A percentile compares a stretch with the other conserved stretches of the same genome.
phyloP scores from a whole-genome alignment of 1,140 invertebrate species.

The Augochlora pura region DNA sequence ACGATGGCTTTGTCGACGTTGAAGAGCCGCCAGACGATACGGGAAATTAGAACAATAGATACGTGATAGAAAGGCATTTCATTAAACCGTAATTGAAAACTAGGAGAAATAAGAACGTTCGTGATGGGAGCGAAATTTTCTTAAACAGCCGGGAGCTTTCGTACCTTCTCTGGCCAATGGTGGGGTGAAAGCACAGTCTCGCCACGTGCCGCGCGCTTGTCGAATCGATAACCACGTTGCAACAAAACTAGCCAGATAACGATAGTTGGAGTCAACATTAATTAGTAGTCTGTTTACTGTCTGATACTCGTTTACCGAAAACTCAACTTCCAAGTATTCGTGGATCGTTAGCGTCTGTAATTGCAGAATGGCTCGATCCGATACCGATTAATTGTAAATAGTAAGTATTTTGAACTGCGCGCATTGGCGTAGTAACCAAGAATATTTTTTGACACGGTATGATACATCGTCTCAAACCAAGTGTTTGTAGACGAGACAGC shows the following conservation, averaged over 20 bases:
- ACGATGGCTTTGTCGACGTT: not conserved
- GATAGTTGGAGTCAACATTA: no score
- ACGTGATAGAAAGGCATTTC: not conserved
- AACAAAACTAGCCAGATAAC: not conserved
- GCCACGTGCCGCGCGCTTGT: constrained; percentile 27
- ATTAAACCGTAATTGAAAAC: not conserved
- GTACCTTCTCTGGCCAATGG: not conserved
- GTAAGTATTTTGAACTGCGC: not conserved
- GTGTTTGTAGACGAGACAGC: not conserved
- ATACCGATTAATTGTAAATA: not conserved
- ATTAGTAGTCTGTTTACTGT: no score
- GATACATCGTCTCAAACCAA: not conserved
- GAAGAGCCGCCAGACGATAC: not conserved
- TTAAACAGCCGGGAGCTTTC: constrained; percentile 12
- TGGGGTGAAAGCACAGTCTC: not conserved
- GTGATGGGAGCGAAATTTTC: constrained; percentile 1
- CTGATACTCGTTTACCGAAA: no score
- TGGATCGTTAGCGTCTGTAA: no score
- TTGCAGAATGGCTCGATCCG: no score
- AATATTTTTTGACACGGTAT: not conserved
- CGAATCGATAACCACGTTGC: not conserved
- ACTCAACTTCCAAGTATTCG: not conserved
- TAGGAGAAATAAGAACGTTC: not conserved
- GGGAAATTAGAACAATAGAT: not conserved
- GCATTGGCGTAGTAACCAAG: not conserved